phyloP scores from a whole-genome alignment of 2,797 vertebrate species.

The Poeciliopsis turneri region DNA sequence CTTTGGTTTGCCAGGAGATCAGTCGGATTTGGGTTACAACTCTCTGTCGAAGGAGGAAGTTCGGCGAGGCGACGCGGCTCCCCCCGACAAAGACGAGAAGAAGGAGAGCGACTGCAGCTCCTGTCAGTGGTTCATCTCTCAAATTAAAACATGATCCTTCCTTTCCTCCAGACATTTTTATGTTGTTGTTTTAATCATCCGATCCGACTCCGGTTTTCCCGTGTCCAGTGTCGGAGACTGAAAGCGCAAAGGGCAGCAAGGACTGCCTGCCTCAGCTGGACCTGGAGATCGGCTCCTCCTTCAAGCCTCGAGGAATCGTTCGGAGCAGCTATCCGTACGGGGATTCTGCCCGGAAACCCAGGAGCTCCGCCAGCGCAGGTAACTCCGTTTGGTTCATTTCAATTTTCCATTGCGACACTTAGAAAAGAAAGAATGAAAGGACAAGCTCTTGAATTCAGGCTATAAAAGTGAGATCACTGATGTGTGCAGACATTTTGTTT shows the following conservation, averaged over 20 bases:
- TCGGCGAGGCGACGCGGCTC: constrained; percentile 80
- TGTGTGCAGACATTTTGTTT: background rate
- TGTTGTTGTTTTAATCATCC: background rate
- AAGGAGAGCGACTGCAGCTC: constrained; percentile 91
- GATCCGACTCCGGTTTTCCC: constrained; percentile 28
- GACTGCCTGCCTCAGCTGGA: constrained; percentile 77
- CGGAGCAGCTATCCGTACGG: constrained; percentile 69
- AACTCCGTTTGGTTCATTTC: background rate
- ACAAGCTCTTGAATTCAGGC: background rate
- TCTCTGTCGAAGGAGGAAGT: constrained; percentile 91
- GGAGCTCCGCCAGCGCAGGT: constrained; percentile 68
- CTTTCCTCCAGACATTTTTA: constrained; percentile 37
- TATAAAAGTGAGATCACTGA: background rate
- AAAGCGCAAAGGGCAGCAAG: constrained; percentile 77
- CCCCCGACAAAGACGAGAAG: constrained; percentile 85
- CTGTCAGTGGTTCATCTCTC: constrained; percentile 59
- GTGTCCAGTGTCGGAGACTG: constrained; percentile 76
- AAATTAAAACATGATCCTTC: constrained; percentile 10
- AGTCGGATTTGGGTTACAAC: constrained; percentile 90
- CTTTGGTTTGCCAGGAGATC: constrained; percentile 80
- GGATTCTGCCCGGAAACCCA: constrained; percentile 55
- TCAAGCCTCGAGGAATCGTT: constrained; percentile 72
- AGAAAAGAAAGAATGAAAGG: background rate
- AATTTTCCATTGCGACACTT: background rate
- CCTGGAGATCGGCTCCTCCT: constrained; percentile 55